phyloP scores from a whole-genome alignment of 2,797 vertebrate genomes.

The Hypotaenidia okinawae region DNA sequence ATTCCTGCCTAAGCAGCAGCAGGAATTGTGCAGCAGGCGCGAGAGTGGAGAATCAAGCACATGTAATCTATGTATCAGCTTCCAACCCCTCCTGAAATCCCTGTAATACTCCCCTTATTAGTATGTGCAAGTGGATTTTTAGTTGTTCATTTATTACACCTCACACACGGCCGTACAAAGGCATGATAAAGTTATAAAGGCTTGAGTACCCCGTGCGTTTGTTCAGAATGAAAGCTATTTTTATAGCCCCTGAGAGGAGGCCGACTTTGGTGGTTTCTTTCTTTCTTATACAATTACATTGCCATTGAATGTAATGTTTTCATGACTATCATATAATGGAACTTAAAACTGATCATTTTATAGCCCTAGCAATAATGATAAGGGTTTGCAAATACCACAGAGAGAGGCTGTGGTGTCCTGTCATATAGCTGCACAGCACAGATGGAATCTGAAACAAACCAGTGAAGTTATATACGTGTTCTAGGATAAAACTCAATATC shows the following conservation, averaged over 20 bases:
- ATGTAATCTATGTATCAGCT: rapidly evolving
- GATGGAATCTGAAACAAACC: not conserved
- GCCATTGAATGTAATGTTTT: constrained; percentile 5
- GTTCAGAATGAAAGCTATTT: not conserved
- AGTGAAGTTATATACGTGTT: not conserved
- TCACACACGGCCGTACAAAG: not conserved
- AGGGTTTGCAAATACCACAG: constrained; percentile 28
- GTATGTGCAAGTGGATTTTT: not conserved
- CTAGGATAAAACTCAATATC: constrained; percentile 25
- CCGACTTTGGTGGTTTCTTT: not conserved
- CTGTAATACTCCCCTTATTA: not conserved
- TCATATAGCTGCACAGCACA: not conserved
- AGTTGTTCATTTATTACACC: not conserved
- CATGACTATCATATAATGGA: constrained; percentile 11
- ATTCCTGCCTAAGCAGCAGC: rapidly evolving
- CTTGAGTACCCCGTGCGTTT: not conserved
- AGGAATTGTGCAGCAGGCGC: not conserved
- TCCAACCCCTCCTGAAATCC: not conserved
- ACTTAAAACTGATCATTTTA: constrained; percentile 30
- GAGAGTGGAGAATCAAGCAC: not conserved
- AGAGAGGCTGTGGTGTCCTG: not conserved
- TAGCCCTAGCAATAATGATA: not conserved
- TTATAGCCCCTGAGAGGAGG: not conserved
- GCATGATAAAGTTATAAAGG: not conserved
- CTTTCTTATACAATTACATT: not conserved